Conservation (phyloP, 2,113 vertebrate genomes). For the Blennius ocellaris region DNA sequence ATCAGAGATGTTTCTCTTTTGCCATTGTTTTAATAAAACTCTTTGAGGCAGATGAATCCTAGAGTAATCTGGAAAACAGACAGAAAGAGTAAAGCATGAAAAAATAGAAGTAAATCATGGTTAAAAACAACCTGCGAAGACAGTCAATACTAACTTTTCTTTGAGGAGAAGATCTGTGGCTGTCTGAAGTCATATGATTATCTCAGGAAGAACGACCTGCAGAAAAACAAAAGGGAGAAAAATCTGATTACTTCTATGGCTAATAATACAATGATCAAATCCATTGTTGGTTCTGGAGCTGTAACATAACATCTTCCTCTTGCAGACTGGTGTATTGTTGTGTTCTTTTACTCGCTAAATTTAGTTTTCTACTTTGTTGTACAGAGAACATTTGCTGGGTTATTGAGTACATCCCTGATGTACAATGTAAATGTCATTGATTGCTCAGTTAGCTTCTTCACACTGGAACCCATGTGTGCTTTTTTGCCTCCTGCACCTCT, state of each 20-base stretch:
- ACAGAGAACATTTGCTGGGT: slow-evolving; percentile 11
- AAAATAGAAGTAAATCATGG: background rate
- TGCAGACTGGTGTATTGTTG: background rate
- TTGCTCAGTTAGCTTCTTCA: slow-evolving; percentile 62
- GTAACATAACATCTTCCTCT: slow-evolving; percentile 1
- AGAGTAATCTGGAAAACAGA: slow-evolving; percentile 53
- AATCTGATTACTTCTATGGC: background rate
- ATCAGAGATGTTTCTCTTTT: slow-evolving; percentile 65
- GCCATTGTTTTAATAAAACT: slow-evolving; percentile 53
- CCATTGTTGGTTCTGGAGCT: background rate
- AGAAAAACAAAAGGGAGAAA: slow-evolving; percentile 29
- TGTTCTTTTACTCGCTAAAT: background rate
- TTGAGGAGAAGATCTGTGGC: slow-evolving; percentile 20
- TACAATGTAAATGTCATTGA: slow-evolving; percentile 56
- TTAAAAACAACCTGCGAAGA: background rate
- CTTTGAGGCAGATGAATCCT: slow-evolving; percentile 39
- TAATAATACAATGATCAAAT: background rate
- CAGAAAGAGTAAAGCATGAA: background rate
- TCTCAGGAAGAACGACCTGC: slow-evolving; percentile 47
- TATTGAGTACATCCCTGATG: slow-evolving; percentile 28
- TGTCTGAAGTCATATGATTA: slow-evolving; percentile 40
- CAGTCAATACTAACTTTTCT: slow-evolving; percentile 50
- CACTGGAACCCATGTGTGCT: slow-evolving; percentile 66
- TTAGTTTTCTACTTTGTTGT: background rate
- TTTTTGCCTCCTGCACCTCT: slow-evolving; percentile 54